Percentiles rank a stretch among this genome's conserved stretches.
Conservation (phyloP, 2,888 invertebrate species). For the Ichneumoninae sp. region DNA sequence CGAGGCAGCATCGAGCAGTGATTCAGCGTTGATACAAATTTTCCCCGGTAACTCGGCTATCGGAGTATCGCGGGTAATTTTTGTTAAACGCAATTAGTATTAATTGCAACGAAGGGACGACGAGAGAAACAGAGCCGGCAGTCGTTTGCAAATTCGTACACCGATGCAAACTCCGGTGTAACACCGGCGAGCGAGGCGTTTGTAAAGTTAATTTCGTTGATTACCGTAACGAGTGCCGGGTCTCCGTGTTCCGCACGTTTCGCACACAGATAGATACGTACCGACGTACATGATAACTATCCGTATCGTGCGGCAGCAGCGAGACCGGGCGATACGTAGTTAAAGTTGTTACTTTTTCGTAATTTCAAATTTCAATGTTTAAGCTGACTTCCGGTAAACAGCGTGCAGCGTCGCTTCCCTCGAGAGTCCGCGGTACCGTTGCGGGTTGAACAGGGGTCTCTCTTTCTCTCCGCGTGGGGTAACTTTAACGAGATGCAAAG, state of each 20-base stretch:
- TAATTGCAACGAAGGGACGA: slow-evolving; percentile 19
- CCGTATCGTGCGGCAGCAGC: slow-evolving; percentile 31
- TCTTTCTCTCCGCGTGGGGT: slow-evolving; percentile 22
- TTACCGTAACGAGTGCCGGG: slow-evolving; percentile 71
- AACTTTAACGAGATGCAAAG: slow-evolving; percentile 61
- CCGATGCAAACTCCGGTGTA: background rate
- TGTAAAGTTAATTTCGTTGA: slow-evolving; percentile 75
- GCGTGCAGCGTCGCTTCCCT: background rate
- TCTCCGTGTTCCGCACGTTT: slow-evolving; percentile 46
- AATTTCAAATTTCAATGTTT: slow-evolving; percentile 37
- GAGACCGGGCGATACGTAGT: background rate
- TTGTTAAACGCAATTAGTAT: slow-evolving; percentile 21
- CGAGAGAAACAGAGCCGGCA: slow-evolving; percentile 9
- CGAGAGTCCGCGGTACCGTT: slow-evolving; percentile 10
- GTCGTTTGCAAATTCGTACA: slow-evolving; percentile 21
- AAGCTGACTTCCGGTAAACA: too few species aligned
- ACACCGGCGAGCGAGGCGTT: slow-evolving; percentile 17
- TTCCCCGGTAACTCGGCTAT: background rate
- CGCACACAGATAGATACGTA: background rate
- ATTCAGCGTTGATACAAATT: slow-evolving; percentile 11
- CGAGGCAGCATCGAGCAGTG: background rate
- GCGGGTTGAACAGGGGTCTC: slow-evolving; percentile 35
- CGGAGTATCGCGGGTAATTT: background rate
- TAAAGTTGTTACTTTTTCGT: slow-evolving; percentile 26
- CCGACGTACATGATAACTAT: slow-evolving; percentile 64